phyloP scores from a whole-genome alignment of 2,888 invertebrate species.

The Sclerodermus sp. region DNA sequence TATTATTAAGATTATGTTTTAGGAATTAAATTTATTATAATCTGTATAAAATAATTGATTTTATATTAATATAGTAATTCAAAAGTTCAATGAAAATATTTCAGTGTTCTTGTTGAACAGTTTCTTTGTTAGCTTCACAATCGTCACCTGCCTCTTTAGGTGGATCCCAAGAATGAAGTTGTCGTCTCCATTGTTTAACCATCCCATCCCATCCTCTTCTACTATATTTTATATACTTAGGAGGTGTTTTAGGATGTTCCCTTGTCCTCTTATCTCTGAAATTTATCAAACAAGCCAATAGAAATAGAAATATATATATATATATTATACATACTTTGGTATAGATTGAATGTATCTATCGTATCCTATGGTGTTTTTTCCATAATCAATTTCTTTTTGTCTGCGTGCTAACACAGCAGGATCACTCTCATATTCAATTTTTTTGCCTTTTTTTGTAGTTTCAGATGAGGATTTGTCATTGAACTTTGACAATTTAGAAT shows the following conservation, averaged over 20 bases:
- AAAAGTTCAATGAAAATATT: neutral
- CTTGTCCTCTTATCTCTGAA: conserved; percentile 65
- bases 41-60: neutral
- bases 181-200: conserved; percentile 83
- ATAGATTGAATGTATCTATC: conserved; percentile 71
- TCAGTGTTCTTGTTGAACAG: too few species aligned
- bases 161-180: conserved; percentile 80
- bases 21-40: neutral
- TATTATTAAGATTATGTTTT: neutral
- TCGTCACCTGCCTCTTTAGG: conserved; percentile 34
- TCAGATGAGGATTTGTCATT: conserved; percentile 42
- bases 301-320: conserved; percentile 1
- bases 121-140: conserved; percentile 9
- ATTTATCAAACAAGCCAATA: conserved; percentile 22
- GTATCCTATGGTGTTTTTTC: conserved; percentile 89
- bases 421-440: conserved; percentile 69
- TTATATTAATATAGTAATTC: neutral
- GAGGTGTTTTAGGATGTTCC: conserved; percentile 87
- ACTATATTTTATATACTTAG: conserved; percentile 84
- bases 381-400: conserved; percentile 94
- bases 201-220: conserved; percentile 91
- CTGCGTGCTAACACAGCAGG: conserved; percentile 71
- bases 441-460: conserved; percentile 22
- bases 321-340: conserved; percentile 65
- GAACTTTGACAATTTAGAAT: conserved; percentile 38